Evolutionary conservation across 2,113 vertebrate genomes (phyloP), one percentile per base, ranked within the genome.

Genomic region (Himantopus leucocephalus): DNA sequence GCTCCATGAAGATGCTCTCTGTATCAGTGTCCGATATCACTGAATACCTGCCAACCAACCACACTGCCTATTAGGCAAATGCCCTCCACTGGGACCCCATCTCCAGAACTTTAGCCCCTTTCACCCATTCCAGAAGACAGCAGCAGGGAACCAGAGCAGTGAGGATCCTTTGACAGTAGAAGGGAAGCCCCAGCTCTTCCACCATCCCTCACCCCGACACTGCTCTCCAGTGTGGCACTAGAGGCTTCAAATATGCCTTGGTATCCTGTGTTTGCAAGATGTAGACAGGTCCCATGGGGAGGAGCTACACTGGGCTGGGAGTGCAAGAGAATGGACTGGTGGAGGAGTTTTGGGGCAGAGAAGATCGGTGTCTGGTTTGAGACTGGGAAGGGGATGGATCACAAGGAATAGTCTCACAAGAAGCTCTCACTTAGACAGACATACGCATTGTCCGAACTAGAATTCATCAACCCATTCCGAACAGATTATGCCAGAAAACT

Each of bases 1-100:
- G 99, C 48, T 99, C 99, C 99, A 99, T 99, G 97, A 99, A 99
- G 93, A 99, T 99, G 95, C 99, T 99, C 59, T 99, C 99, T 2
- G 99, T 99, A 3, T 99, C 98, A 3, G 99, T 97, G 2, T 99
- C 99, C 0, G 99, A 99, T 85, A 99, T 93, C 90, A 98, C 10
- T 1, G 99, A 99, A 85, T 98, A 99, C 96, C 99, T 99, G 96
- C 95, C 98, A 80, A 96, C 3, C 63, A 96, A 96, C 37, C 88
- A 95, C 64, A 95, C 43, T 56, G 48, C 60, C 72, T 81, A 4
- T 93, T 41, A 97, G 72, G 37, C 14, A 80, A 93, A 86, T 66
- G n/a, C 21, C 30, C 52, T 95, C 53, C 53, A 39, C 56, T 30
- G 67, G 37, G 24, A 84, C 83, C 58, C 59, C 73, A 87, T 59